Conservation (phyloP, 1,140 invertebrate species). For the Cephus cinctus region DNA sequence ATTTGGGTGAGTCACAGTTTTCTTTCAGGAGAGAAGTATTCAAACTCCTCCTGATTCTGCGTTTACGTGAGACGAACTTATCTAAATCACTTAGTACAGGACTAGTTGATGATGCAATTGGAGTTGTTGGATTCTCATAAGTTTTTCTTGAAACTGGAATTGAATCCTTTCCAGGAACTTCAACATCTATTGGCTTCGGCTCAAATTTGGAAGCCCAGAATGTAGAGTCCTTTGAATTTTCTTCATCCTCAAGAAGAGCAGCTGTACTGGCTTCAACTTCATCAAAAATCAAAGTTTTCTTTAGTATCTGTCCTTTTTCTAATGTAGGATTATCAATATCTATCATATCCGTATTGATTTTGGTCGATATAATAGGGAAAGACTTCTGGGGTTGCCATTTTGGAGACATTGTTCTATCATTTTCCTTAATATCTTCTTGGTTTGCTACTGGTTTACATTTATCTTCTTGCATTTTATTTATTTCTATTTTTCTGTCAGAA, state of each 20-base stretch:
- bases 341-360: neutral
- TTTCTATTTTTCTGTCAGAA: neutral
- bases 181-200: no score
- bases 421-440: neutral
- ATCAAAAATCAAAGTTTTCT: constrained; percentile 9
- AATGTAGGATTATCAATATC: no score
- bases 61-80: neutral
- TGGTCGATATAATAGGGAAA: neutral
- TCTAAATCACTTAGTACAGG: neutral
- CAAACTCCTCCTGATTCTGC: no score
- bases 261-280: constrained; percentile 27
- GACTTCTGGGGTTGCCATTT: constrained; percentile 2
- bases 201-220: no score
- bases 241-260: constrained; percentile 35
- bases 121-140: neutral
- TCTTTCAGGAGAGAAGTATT: no score
- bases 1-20: no score
- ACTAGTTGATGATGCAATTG: constrained; percentile 3
- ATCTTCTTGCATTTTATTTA: no score
- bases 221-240: constrained; percentile 12
- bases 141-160: constrained; percentile 22
- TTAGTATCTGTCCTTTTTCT: neutral
- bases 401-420: constrained; percentile 7
- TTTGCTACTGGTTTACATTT: no score
- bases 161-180: no score